A percentile compares a stretch with the other conserved stretches of the same genome.
Conservation (phyloP, 2,113 vertebrate species). For the Rhea pennata region DNA sequence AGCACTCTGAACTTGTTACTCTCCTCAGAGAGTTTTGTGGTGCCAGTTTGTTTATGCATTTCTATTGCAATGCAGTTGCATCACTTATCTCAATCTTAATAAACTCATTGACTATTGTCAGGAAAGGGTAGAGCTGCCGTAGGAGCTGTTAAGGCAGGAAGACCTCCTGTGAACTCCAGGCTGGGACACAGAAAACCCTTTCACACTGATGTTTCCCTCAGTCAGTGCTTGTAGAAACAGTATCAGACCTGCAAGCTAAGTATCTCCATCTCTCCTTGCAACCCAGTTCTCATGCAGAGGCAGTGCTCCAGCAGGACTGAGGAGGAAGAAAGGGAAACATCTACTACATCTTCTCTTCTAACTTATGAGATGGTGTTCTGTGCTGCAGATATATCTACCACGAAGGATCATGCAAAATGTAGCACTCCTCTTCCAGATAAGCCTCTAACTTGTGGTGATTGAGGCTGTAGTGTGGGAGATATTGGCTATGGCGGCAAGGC, state of each 20-base stretch:
- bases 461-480: background rate
- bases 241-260: background rate
- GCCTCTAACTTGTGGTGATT: background rate
- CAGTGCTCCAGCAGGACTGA: background rate
- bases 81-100: background rate
- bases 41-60: background rate
- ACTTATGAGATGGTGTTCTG: background rate
- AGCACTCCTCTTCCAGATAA: background rate
- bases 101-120: background rate
- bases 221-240: background rate
- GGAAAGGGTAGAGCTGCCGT: background rate
- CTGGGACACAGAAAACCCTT: background rate
- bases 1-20: background rate
- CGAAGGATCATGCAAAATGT: background rate
- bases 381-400: background rate
- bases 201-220: background rate
- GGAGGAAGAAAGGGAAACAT: background rate
- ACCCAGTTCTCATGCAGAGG: background rate
- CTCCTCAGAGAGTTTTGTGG: background rate
- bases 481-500: fast-evolving
- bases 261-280: background rate
- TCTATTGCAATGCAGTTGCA: background rate
- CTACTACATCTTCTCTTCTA: background rate
- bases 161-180: background rate
- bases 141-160: background rate